Percentiles rank a stretch among this genome's conserved stretches.
These are phyloP conservation scores for Malurus elegans DNA, from an alignment of 2,113 vertebrate species.

Conservation along the genomic window DNA sequence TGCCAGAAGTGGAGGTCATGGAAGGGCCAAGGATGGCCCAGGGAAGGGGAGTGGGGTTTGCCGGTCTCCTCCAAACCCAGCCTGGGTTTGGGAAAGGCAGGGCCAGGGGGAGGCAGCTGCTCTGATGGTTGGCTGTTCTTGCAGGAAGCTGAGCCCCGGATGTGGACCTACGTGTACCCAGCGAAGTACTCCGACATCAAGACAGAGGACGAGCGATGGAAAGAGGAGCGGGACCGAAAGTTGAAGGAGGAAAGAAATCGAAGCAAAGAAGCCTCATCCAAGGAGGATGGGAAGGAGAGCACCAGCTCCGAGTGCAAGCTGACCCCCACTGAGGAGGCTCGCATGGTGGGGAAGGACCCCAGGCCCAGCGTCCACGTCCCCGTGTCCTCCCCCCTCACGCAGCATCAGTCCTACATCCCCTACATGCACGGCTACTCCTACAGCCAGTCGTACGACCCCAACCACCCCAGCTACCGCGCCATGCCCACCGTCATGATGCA, in stretches of 20 bases:
- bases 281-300: slow-evolving; percentile 90
- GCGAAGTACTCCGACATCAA: slow-evolving; percentile 92
- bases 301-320: slow-evolving; percentile 80
- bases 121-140: background rate
- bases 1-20: slow-evolving; percentile 38
- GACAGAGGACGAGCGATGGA: slow-evolving; percentile 84
- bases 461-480: slow-evolving; percentile 92
- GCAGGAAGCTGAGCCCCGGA: slow-evolving; percentile 83
- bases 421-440: slow-evolving; percentile 99
- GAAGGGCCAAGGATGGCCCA: background rate
- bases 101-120: background rate
- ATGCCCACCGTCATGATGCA: slow-evolving; percentile 99
- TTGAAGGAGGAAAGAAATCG: slow-evolving; percentile 90
- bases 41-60: background rate
- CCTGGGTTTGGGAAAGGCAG: background rate
- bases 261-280: slow-evolving; percentile 84
- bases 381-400: slow-evolving; percentile 90
- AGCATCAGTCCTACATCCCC: slow-evolving; percentile 97
- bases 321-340: slow-evolving; percentile 83
- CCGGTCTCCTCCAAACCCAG: background rate
- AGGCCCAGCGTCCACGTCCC: slow-evolving; percentile 90
- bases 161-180: slow-evolving; percentile 85
- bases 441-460: slow-evolving; percentile 94
- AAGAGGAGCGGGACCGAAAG: slow-evolving; percentile 94
- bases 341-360: slow-evolving; percentile 88